Conservation (phyloP, 2,113 vertebrate species). For the Pitta sordida region DNA sequence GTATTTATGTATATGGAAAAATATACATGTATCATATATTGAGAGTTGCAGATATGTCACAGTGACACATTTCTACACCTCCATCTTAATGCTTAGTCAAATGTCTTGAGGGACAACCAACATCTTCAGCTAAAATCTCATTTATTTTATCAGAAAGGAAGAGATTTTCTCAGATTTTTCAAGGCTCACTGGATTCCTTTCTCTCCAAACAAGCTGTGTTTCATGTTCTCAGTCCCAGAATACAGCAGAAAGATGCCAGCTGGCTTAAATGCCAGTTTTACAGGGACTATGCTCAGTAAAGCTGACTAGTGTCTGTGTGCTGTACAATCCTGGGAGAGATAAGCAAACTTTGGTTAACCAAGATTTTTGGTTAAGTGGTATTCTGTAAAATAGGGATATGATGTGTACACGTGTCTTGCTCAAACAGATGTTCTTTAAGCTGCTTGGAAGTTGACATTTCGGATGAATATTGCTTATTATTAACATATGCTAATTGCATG, state of each 20-base stretch:
- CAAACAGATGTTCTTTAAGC: conserved; percentile 18
- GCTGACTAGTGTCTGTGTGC: background rate
- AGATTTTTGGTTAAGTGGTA: conserved; percentile 10
- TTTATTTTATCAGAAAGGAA: conserved; percentile 26
- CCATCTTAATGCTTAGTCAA: background rate
- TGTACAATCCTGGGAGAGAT: background rate
- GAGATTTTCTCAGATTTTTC: conserved; percentile 23
- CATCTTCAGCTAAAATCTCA: conserved; percentile 1
- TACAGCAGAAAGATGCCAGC: conserved; percentile 36
- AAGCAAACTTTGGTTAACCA: conserved; percentile 25
- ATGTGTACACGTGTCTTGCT: background rate
- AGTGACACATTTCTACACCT: background rate
- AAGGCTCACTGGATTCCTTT: conserved; percentile 17
- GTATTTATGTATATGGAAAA: background rate
- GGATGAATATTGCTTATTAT: background rate
- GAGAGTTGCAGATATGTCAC: background rate
- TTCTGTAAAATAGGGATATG: background rate
- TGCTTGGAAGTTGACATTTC: conserved; percentile 23
- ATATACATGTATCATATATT: background rate
- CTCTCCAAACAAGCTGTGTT: conserved; percentile 16
- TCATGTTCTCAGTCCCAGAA: conserved; percentile 14
- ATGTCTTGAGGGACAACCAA: background rate
- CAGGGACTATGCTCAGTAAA: background rate
- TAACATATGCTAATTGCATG: conserved; percentile 16
- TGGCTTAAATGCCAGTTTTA: conserved; percentile 57